Conservation (phyloP, 2,797 vertebrate genomes). For the Carcharodon carcharias region DNA sequence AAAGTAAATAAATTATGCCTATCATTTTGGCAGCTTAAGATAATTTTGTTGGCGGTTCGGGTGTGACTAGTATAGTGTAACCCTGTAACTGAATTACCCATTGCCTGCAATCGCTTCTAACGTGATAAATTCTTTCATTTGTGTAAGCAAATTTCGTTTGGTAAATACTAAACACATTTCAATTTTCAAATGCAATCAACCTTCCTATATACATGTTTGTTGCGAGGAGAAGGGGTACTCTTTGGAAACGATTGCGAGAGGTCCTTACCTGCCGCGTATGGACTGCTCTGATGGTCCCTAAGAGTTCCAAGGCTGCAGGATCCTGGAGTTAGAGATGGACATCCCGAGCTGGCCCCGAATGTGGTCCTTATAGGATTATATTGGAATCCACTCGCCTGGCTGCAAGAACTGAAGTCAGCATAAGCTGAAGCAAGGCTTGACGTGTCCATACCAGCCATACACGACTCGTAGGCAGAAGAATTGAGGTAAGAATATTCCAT, state of each 20-base stretch:
- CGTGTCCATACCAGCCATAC: conserved; percentile 99
- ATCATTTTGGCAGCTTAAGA: conserved; percentile 99
- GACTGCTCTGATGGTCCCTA: conserved; percentile 98
- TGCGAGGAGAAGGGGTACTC: conserved; percentile 57
- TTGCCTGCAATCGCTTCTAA: conserved; percentile 99
- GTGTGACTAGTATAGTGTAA: conserved; percentile 99
- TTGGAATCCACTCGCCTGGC: conserved; percentile 98
- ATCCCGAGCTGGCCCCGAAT: conserved; percentile 94
- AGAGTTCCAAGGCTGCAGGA: conserved; percentile 97
- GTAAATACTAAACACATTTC: conserved; percentile 99
- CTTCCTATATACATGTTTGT: conserved; percentile 74
- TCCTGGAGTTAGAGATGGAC: conserved; percentile 95
- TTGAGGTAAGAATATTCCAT: conserved; percentile 99
- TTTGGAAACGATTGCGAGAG: conserved; percentile 44
- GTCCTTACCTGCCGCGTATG: conserved; percentile 98
- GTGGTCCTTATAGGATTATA: conserved; percentile 99
- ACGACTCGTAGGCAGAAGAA: conserved; percentile 99
- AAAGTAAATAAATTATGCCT: conserved; percentile 99
- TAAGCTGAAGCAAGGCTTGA: conserved; percentile 98
- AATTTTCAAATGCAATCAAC: conserved; percentile 98
- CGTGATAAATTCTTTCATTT: conserved; percentile 99
- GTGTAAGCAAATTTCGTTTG: conserved; percentile 99
- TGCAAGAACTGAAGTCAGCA: conserved; percentile 99
- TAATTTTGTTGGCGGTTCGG: conserved; percentile 99
- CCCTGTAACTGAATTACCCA: conserved; percentile 98